Conservation (phyloP, 1,140 invertebrate species). For the Rhagoletis pomonella region DNA sequence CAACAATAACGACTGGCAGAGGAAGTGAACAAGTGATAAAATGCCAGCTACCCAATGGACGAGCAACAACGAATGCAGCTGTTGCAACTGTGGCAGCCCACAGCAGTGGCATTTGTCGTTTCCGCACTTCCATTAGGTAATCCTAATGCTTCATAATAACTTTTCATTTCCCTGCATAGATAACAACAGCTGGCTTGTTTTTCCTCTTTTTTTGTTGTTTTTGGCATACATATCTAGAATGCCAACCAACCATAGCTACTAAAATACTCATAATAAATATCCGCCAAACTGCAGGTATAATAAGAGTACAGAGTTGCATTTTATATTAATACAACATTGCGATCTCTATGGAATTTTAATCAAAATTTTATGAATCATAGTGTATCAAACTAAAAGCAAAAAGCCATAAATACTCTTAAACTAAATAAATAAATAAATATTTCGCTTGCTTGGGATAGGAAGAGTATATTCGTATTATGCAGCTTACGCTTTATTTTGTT, state of each 20-base stretch:
- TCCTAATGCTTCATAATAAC: conserved; percentile 51
- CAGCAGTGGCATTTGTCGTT: conserved; percentile 32
- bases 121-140: conserved; percentile 38
- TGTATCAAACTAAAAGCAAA: too few species aligned
- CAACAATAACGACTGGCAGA: not conserved
- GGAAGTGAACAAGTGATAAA: conserved; percentile 50
- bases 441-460: too few species aligned
- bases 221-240: too few species aligned
- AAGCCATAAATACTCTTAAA: too few species aligned
- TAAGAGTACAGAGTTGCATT: not conserved
- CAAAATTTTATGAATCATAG: not conserved
- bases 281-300: not conserved
- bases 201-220: not conserved
- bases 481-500: too few species aligned
- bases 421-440: too few species aligned
- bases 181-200: not conserved
- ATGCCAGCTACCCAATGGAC: conserved; percentile 25
- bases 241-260: not conserved
- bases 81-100: not conserved
- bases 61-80: not conserved
- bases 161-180: conserved; percentile 42
- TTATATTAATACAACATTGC: not conserved
- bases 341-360: conserved; percentile 8
- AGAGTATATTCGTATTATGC: too few species aligned
- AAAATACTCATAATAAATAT: conserved; percentile 27